Evolutionary conservation across 1,140 invertebrate species (phyloP), one percentile per base, ranked within the genome.

Genomic region (Babylonia areolata): DNA sequence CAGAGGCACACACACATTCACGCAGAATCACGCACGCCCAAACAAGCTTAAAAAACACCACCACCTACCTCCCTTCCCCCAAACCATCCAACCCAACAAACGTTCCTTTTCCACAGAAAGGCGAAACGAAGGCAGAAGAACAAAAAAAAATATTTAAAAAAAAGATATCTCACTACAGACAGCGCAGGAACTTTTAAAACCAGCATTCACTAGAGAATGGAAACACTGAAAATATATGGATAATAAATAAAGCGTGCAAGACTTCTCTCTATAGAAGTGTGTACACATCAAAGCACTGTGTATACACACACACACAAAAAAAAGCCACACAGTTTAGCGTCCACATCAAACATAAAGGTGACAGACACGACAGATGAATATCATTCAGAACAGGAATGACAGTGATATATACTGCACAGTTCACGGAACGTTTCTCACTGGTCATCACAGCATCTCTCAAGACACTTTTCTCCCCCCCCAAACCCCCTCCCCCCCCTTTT

Each of bases 151-250:
- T 12, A 73, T 15, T 35, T 9, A 33, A 35, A 35, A 37, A 20
- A 35, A 73, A 33, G 9, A 73, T 35, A 73, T n/a, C n/a, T n/a
- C n/a, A n/a, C n/a, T n/a, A n/a, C n/a, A n/a, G n/a, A n/a, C n/a
- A n/a, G n/a, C n/a, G n/a, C n/a, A n/a, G n/a, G n/a, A n/a, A n/a
- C 11, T 35, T 28, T 17, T 77, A 77, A 77, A 77, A 77, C 75
- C 75, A 77, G 75, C 75, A 77, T 40, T 77, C 75, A 20, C 15
- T 77, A 77, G 37, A 40, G 39, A 37, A 28, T 11, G 3, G 75
- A 77, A 40, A 39, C 15, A 40, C 75, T 77, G 75, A 40, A 77
- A 77, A 77, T 15, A 40, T 40, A 77, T 40, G 33, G 2, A 73
- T 35, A 73, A 73, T 5, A 33, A 73, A 35, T 31, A 73, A 73